A percentile compares a stretch with the other conserved stretches of the same genome.
Conservation (phyloP, 2,888 invertebrate genomes). For the Enoplolaimus lenunculus region DNA sequence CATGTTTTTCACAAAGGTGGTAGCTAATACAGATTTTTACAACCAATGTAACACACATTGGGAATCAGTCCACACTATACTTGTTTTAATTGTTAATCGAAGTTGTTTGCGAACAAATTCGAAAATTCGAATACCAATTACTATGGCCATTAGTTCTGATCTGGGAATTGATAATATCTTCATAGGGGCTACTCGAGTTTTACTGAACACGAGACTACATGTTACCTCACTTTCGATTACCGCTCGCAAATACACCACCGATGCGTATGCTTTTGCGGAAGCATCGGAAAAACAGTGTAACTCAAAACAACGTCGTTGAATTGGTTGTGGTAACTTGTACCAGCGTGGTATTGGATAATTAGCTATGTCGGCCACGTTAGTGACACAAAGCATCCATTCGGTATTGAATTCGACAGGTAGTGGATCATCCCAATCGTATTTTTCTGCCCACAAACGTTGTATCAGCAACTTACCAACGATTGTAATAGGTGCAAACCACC, state of each 20-base stretch:
- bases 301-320: background rate
- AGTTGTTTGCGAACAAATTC: constrained; percentile 25
- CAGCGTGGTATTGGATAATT: background rate
- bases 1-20: constrained; percentile 28
- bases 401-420: constrained; percentile 19
- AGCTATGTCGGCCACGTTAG: background rate
- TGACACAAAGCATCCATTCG: background rate
- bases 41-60: constrained; percentile 28
- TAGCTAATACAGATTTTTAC: background rate
- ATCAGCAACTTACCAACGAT: constrained; percentile 28
- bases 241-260: constrained; percentile 25
- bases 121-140: constrained; percentile 22
- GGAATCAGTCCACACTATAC: constrained; percentile 26
- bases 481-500: constrained; percentile 24
- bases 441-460: constrained; percentile 29
- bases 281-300: constrained; percentile 29
- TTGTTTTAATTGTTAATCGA: constrained; percentile 22
- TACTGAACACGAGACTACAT: constrained; percentile 22
- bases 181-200: constrained; percentile 28
- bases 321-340: background rate
- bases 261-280: constrained; percentile 27
- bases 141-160: constrained; percentile 12
- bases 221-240: background rate
- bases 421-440: constrained; percentile 29
- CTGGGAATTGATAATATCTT: constrained; percentile 27